Percentiles rank a stretch among this genome's conserved stretches.
phyloP scores from a whole-genome alignment of 2,888 invertebrate species.

The Phytoseiulus persimilis region DNA sequence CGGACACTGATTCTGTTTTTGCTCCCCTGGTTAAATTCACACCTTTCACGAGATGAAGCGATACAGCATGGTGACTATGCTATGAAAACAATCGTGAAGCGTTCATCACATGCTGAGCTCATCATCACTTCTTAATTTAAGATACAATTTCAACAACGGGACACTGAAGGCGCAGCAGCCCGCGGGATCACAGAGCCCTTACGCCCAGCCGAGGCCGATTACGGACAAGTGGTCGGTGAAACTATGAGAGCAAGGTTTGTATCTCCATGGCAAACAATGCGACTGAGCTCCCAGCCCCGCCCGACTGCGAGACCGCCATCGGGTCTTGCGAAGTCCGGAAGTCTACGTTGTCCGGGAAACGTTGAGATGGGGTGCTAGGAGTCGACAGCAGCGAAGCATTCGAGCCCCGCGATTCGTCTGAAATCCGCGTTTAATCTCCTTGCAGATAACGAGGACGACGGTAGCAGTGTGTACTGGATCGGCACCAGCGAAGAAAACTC shows the following conservation, averaged over 20 bases:
- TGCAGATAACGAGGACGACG: constrained; percentile 24
- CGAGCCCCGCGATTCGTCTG: background rate
- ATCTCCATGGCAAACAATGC: background rate
- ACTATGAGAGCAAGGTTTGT: constrained; percentile 38
- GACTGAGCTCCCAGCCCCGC: no score
- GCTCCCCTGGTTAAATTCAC: no score
- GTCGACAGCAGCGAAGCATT: background rate
- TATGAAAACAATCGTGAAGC: no score
- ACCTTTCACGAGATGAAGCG: no score
- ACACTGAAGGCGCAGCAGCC: constrained; percentile 23
- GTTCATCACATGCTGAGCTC: background rate
- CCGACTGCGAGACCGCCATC: no score
- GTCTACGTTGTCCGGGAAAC: background rate
- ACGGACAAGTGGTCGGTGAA: constrained; percentile 35
- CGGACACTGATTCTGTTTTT: no score
- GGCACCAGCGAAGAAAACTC: constrained; percentile 24
- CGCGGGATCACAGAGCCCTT: constrained; percentile 29
- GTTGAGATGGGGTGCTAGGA: background rate
- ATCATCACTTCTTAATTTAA: background rate
- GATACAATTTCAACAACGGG: constrained; percentile 18
- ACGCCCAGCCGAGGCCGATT: constrained; percentile 34
- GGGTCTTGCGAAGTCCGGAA: no score
- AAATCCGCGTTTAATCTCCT: constrained; percentile 20
- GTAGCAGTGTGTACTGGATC: constrained; percentile 29
- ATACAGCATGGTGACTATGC: no score